These are phyloP conservation scores for Epinephelus fuscoguttatus DNA, from an alignment of 2,113 vertebrate genomes.

Conservation along the genomic window DNA sequence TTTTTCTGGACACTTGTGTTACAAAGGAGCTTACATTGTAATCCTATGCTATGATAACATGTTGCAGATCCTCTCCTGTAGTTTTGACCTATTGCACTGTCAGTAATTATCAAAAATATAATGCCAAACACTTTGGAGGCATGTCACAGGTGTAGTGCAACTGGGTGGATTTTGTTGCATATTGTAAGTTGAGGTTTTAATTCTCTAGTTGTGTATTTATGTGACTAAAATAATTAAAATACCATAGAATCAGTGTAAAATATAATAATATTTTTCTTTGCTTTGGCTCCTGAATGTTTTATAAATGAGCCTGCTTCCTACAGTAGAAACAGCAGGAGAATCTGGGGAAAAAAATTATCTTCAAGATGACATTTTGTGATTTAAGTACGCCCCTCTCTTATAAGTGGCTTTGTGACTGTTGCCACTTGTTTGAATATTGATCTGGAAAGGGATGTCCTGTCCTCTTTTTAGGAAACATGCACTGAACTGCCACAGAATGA, in stretches of 20 bases:
- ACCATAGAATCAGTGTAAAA: neutral
- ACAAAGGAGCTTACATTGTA: slow-evolving; percentile 69
- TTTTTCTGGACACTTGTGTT: slow-evolving; percentile 51
- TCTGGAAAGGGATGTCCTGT: slow-evolving; percentile 61
- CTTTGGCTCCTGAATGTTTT: neutral
- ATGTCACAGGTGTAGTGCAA: neutral
- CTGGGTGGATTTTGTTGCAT: neutral
- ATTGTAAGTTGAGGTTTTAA: neutral
- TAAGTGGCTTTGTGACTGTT: slow-evolving; percentile 29
- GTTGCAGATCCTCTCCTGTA: slow-evolving; percentile 55
- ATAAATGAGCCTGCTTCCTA: neutral
- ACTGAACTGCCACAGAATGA: slow-evolving; percentile 88
- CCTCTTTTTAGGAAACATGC: slow-evolving; percentile 84
- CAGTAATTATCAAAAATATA: neutral
- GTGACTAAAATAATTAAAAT: neutral
- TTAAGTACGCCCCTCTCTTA: neutral
- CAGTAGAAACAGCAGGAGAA: neutral
- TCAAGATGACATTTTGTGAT: neutral
- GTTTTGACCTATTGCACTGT: slow-evolving; percentile 2
- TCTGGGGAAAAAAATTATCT: neutral
- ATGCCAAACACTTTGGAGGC: neutral
- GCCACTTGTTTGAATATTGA: slow-evolving; percentile 69
- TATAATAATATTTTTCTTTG: neutral
- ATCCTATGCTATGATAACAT: slow-evolving; percentile 57
- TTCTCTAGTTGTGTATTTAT: neutral